These are phyloP conservation scores for Drosophila mettleri DNA, from an alignment of 2,888 invertebrate species.

Conservation along the genomic window DNA sequence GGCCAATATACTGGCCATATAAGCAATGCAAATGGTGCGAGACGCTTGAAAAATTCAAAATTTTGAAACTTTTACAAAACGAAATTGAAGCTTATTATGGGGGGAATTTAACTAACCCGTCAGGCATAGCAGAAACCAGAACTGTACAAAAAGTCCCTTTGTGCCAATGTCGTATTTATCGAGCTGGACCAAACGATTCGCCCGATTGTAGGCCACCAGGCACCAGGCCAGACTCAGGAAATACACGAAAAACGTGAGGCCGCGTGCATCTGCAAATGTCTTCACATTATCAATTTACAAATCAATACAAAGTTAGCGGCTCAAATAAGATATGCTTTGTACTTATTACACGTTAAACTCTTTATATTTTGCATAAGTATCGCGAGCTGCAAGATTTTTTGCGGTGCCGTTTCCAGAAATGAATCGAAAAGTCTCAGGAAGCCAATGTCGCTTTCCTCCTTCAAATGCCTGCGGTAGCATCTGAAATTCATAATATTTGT, in stretches of 20 bases:
- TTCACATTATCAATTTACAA: not conserved
- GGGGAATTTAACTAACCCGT: constrained; percentile 39
- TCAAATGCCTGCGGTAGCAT: constrained; percentile 48
- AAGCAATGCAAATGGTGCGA: constrained; percentile 58
- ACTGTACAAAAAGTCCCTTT: constrained; percentile 59
- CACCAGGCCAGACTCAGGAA: constrained; percentile 61
- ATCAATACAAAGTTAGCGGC: no score
- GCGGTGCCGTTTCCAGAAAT: constrained; percentile 62
- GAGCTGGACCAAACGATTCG: constrained; percentile 58
- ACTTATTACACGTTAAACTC: constrained; percentile 52
- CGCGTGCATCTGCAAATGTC: constrained; percentile 49
- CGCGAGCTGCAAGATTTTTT: constrained; percentile 59
- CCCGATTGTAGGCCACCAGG: constrained; percentile 63
- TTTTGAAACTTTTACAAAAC: no score
- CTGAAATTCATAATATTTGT: no score
- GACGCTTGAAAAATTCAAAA: constrained; percentile 31
- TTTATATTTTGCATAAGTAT: constrained; percentile 45
- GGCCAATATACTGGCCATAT: constrained; percentile 58
- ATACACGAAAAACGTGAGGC: constrained; percentile 49
- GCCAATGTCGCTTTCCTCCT: constrained; percentile 68
- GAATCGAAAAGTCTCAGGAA: constrained; percentile 64
- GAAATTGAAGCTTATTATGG: not conserved
- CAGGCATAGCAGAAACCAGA: constrained; percentile 54
- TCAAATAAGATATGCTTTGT: not conserved
- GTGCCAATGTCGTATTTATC: constrained; percentile 63